These are phyloP conservation scores for Coecobrya sp. DNA, from an alignment of 2,888 invertebrate species.

Conservation along the genomic window DNA sequence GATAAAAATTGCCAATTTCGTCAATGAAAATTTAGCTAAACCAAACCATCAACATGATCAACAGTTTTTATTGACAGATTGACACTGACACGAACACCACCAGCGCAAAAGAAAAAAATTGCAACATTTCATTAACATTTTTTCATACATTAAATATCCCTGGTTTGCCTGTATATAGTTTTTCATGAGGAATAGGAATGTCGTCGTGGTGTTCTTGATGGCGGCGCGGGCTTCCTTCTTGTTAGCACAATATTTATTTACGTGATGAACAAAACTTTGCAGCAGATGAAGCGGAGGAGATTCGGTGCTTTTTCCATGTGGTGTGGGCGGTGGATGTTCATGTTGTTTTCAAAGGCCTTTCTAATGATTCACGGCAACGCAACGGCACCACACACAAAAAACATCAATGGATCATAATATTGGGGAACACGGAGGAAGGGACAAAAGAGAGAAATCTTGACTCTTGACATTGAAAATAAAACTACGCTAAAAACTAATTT, in stretches of 20 bases:
- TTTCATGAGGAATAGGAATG: no score
- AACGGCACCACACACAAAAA: background rate
- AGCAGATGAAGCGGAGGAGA: no score
- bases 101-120: slow-evolving; percentile 3
- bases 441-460: background rate
- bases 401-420: background rate
- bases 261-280: no score
- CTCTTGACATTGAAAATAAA: background rate
- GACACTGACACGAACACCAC: slow-evolving; percentile 49
- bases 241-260: no score
- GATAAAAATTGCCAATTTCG: slow-evolving; percentile 43
- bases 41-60: background rate
- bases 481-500: no score
- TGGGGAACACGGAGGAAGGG: background rate
- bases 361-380: no score
- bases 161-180: no score
- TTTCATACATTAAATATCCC: background rate
- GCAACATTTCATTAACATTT: slow-evolving; percentile 57
- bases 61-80: slow-evolving; percentile 34
- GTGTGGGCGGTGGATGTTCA: slow-evolving; percentile 35
- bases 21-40: slow-evolving; percentile 23
- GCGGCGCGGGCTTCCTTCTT: no score
- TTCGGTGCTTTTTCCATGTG: no score
- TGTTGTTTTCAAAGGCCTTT: background rate
- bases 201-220: no score